Conservation (phyloP, 2,113 vertebrate genomes). For the Triplophysa siluroides region DNA sequence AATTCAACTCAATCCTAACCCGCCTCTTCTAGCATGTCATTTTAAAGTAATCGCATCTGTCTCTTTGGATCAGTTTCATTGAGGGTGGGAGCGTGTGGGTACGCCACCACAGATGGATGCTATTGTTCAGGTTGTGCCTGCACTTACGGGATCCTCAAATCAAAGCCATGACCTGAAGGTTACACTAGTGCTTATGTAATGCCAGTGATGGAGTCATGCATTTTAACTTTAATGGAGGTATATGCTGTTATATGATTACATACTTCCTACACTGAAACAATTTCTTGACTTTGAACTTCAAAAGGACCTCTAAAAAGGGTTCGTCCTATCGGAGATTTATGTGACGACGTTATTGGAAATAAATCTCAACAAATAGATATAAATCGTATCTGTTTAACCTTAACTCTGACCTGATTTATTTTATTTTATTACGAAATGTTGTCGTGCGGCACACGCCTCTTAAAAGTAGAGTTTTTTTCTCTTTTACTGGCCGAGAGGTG, state of each 20-base stretch:
- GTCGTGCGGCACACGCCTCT: neutral
- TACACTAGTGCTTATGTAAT: constrained; percentile 20
- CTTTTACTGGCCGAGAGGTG: neutral
- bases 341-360: neutral
- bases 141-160: neutral
- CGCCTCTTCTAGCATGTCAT: neutral
- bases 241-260: constrained; percentile 38
- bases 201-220: constrained; percentile 29
- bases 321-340: constrained; percentile 3
- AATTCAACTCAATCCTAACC: constrained; percentile 44
- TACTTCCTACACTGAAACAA: constrained; percentile 32
- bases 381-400: neutral
- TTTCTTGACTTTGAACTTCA: constrained; percentile 22
- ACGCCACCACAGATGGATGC: constrained; percentile 8
- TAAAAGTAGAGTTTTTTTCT: no score
- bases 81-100: constrained; percentile 4
- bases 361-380: neutral
- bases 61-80: neutral
- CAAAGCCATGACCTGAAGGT: constrained; percentile 10
- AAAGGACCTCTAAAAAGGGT: neutral
- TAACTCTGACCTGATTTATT: neutral
- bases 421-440: neutral
- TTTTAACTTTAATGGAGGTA: constrained; percentile 22
- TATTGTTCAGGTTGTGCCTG: constrained; percentile 26
- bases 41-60: neutral